Conservation (phyloP, 2,888 invertebrate genomes). For the Blomia tropicalis region DNA sequence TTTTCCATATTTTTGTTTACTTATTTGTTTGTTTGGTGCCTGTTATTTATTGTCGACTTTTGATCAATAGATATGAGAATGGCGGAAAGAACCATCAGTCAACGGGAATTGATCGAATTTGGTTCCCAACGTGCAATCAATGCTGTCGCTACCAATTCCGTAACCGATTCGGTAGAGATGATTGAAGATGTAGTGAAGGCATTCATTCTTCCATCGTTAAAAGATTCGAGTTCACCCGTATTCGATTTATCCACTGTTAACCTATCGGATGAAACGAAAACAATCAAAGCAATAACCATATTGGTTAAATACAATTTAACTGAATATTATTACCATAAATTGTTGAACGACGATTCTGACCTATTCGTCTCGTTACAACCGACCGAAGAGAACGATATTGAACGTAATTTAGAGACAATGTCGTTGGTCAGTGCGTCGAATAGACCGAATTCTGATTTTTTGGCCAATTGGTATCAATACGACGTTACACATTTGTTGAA, state of each 20-base stretch:
- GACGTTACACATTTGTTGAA: slow-evolving; percentile 14
- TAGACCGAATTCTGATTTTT: neutral
- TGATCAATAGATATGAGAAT: slow-evolving; percentile 5
- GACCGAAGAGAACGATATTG: slow-evolving; percentile 2
- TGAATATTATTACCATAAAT: neutral
- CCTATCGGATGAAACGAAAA: neutral
- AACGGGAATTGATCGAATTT: neutral
- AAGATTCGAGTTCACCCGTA: neutral
- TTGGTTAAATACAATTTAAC: neutral
- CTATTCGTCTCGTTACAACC: neutral
- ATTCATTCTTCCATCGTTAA: neutral
- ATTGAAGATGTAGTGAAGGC: neutral
- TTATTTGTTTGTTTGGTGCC: neutral
- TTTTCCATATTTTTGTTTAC: neutral
- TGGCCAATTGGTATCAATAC: slow-evolving; percentile 18
- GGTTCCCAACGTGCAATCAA: neutral
- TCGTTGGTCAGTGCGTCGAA: neutral
- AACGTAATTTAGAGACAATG: neutral
- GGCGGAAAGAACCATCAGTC: neutral
- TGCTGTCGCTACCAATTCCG: too few relatives aligned
- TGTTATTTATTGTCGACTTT: neutral
- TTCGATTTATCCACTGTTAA: slow-evolving; percentile 5
- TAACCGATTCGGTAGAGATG: neutral
- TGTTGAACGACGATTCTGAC: neutral
- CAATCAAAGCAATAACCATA: neutral